Evolutionary conservation across 2,888 invertebrate species (phyloP).

Genomic region (Tinea trinotella): DNA sequence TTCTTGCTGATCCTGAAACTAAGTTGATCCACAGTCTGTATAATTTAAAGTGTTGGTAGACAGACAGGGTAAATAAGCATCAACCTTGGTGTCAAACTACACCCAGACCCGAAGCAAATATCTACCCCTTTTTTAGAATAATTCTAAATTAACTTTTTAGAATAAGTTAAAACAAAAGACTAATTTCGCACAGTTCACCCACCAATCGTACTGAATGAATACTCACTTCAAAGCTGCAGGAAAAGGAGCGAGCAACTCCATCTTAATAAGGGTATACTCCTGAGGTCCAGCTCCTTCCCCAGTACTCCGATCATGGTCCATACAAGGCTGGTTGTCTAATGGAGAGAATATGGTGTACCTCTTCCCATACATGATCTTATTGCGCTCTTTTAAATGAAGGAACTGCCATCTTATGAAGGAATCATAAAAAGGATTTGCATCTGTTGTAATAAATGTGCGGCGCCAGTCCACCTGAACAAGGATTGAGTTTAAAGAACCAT

Average conservation of each 20-base stretch:
- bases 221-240: slow-evolving; percentile 79
- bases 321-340: slow-evolving; percentile 97
- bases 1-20: too few species aligned
- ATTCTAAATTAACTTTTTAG: too few species aligned
- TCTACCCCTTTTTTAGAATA: too few species aligned
- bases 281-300: slow-evolving; percentile 99
- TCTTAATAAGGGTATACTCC: slow-evolving; percentile 97
- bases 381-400: slow-evolving; percentile 83
- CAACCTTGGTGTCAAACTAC: too few species aligned
- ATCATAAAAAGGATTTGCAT: slow-evolving; percentile 97
- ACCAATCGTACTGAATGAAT: too few species aligned
- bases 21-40: too few species aligned
- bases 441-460: slow-evolving; percentile 97
- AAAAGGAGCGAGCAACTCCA: slow-evolving; percentile 84
- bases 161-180: too few species aligned
- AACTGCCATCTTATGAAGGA: slow-evolving; percentile 99
- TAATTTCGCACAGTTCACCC: too few species aligned
- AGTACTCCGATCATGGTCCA: slow-evolving; percentile 97
- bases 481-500: too few species aligned
- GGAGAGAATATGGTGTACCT: slow-evolving; percentile 97
- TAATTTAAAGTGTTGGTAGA: too few species aligned
- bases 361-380: slow-evolving; percentile 97
- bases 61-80: too few species aligned
- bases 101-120: too few species aligned
- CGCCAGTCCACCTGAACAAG: slow-evolving; percentile 97